A percentile compares a stretch with the other conserved stretches of the same genome.
These are phyloP conservation scores for Sinocyclocheilus maitianheensis DNA, from an alignment of 2,113 vertebrate species.

Conservation along the genomic window DNA sequence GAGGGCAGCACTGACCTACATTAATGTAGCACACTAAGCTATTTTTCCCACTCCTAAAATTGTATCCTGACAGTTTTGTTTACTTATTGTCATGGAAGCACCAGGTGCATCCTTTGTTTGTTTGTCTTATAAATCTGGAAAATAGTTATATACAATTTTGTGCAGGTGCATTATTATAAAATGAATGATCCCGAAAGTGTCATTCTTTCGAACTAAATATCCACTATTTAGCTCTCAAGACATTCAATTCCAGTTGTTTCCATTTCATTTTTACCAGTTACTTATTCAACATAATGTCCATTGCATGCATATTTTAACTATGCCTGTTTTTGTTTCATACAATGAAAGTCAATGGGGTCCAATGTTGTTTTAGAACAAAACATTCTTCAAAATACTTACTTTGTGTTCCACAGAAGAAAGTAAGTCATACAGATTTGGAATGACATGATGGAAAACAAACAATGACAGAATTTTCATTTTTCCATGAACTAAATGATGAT, in stretches of 20 bases:
- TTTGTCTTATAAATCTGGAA: slow-evolving; percentile 44
- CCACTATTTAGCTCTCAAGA: neutral
- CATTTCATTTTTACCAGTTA: neutral
- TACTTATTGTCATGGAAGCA: neutral
- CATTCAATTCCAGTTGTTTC: neutral
- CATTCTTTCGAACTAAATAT: neutral
- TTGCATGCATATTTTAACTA: too few relatives aligned
- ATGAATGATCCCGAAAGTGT: neutral
- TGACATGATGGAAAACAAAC: neutral
- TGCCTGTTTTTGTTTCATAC: too few relatives aligned
- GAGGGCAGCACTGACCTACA: slow-evolving; percentile 48
- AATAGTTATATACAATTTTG: slow-evolving; percentile 21
- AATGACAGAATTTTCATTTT: neutral
- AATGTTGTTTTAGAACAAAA: too few relatives aligned
- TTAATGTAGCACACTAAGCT: slow-evolving; percentile 40
- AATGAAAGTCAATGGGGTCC: too few relatives aligned
- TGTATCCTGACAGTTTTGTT: slow-evolving; percentile 4
- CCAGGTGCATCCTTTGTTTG: neutral
- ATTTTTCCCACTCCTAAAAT: slow-evolving; percentile 21
- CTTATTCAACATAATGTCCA: too few relatives aligned
- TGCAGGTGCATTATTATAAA: neutral
- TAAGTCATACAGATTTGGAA: neutral
- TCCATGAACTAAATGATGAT: neutral
- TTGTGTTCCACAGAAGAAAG: neutral
- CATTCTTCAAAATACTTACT: too few relatives aligned